phyloP scores from a whole-genome alignment of 2,888 invertebrate species.

The Drosophila fulvimacula region DNA sequence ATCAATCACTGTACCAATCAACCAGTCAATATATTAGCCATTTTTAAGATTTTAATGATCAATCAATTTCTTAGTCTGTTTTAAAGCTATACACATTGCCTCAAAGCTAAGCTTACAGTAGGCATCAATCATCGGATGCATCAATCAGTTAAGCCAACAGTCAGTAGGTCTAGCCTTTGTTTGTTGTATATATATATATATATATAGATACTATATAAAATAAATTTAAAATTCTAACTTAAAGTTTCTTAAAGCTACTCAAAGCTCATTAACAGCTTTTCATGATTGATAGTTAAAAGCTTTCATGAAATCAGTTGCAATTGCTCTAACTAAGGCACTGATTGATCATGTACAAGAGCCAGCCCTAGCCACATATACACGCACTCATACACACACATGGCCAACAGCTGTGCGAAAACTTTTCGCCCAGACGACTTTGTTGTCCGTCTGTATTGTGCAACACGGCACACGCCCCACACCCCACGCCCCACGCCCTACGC shows the following conservation, averaged over 20 bases:
- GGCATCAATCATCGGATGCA: no score
- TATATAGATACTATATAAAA: no score
- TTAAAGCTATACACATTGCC: no score
- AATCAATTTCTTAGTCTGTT: no score
- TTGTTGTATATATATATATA: no score
- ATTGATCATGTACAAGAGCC: background rate
- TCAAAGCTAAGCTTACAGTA: no score
- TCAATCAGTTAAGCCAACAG: background rate
- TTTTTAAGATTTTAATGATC: no score
- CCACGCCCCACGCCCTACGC: no score
- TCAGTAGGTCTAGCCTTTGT: no score
- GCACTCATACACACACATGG: background rate
- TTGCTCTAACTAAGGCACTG: background rate
- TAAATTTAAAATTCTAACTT: no score
- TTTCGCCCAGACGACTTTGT: conserved; percentile 16
- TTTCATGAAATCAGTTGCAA: background rate
- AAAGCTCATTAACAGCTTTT: background rate
- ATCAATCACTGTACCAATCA: background rate
- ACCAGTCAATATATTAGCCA: no score
- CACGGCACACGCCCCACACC: background rate
- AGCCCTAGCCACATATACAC: background rate
- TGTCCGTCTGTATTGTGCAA: conserved; percentile 32
- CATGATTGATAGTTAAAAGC: background rate
- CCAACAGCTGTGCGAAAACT: conserved; percentile 4
- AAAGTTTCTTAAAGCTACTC: background rate